Percentiles rank a stretch among this genome's conserved stretches.
phyloP scores from a whole-genome alignment of 2,797 vertebrate genomes.

The Myiotriccus ornatus region DNA sequence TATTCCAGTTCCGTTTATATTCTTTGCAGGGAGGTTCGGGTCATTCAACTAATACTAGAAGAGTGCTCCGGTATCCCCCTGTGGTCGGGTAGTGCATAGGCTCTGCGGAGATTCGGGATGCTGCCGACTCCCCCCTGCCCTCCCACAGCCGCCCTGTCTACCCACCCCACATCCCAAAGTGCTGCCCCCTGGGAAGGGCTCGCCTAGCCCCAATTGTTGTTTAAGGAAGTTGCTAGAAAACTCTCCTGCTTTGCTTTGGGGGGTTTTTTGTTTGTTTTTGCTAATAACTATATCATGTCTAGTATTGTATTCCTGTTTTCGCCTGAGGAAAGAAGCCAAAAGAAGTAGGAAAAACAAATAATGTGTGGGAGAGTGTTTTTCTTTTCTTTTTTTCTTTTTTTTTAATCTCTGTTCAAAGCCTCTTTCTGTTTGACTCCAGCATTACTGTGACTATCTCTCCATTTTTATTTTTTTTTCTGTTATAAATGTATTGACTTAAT shows the following conservation, averaged over 20 bases:
- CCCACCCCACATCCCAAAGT: not conserved
- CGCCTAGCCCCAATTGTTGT: not conserved
- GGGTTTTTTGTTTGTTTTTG: not conserved
- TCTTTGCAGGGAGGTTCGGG: not conserved
- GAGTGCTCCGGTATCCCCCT: not conserved
- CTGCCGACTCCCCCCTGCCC: not conserved
- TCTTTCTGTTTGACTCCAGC: not conserved
- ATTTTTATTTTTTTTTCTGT: not conserved
- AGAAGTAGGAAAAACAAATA: constrained; percentile 32
- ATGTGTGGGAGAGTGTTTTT: not conserved
- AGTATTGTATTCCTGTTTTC: constrained; percentile 43
- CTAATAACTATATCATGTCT: constrained; percentile 1
- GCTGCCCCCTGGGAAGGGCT: not conserved
- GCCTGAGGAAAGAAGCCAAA: not conserved
- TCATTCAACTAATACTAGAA: not conserved
- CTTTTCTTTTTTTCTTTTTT: not conserved
- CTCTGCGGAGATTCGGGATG: not conserved
- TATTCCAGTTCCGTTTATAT: not conserved
- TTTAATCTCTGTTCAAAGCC: not conserved
- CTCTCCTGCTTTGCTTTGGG: not conserved
- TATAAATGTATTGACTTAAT: not conserved
- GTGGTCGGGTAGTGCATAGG: not conserved
- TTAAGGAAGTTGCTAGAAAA: constrained; percentile 38
- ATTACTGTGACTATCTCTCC: not conserved
- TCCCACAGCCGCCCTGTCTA: not conserved